These are phyloP conservation scores for Podabrus alpinus DNA, from an alignment of 2,888 invertebrate genomes.

Conservation along the genomic window DNA sequence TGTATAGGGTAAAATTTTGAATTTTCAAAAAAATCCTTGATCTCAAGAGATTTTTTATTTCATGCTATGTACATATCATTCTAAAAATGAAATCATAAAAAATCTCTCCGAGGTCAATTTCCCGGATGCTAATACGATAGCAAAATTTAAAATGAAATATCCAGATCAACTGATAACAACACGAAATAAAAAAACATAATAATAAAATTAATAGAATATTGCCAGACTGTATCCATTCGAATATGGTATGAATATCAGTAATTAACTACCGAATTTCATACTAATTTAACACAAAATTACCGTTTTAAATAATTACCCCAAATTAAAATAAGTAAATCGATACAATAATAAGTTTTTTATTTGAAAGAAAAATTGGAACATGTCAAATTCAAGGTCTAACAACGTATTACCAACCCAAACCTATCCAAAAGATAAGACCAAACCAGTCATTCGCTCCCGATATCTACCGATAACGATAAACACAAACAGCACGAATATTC, in stretches of 20 bases:
- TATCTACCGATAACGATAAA: slow-evolving; percentile 49
- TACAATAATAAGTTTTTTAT: background rate
- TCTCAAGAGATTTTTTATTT: background rate
- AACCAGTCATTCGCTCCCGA: slow-evolving; percentile 50
- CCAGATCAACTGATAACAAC: background rate
- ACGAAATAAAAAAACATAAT: background rate
- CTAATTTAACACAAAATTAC: background rate
- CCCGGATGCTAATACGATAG: slow-evolving; percentile 7
- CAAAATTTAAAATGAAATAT: background rate
- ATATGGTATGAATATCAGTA: background rate
- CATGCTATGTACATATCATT: background rate
- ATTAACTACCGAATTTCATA: background rate
- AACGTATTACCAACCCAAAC: slow-evolving; percentile 32
- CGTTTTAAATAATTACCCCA: background rate
- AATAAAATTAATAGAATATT: background rate
- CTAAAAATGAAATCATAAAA: background rate
- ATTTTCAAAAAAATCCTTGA: background rate
- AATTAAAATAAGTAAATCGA: background rate
- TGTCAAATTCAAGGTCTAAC: slow-evolving; percentile 27
- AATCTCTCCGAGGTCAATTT: slow-evolving; percentile 6
- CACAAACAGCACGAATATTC: slow-evolving; percentile 57
- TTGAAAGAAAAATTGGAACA: background rate
- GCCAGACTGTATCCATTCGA: background rate
- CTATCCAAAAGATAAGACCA: slow-evolving; percentile 32
- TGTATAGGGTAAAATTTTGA: background rate